Base-by-base conservation (phyloP, 2,888 invertebrate species). In the Pyrgus malvae region DNA sequence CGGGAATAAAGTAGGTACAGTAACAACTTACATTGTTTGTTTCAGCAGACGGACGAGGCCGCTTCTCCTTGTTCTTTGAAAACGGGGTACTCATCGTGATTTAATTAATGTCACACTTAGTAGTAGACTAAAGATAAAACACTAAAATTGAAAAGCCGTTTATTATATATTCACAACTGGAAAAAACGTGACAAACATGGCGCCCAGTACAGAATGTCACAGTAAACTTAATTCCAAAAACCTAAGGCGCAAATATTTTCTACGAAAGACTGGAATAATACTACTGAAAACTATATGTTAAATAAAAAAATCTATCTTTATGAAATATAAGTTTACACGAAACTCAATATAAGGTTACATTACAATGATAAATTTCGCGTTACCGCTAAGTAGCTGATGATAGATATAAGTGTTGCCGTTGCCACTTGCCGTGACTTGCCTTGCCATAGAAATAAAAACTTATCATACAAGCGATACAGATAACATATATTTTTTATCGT, bases 171-270 rank as follows among this genome's bases (percentile, higher is more conserved):
- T 76, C 78, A 77, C 74, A 72, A 80, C 74, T 78, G 68, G 78
- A 73, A 81, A 85, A 88, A 88, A 87, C 87, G 87, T 87, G 87
- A 88, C 87, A 81, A 87, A 86, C 77, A 88, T 88, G 87, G 87
- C 87, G 87, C 83, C 83, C 33, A 42, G 11, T 63, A 50, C 31
- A 14, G 14, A 72, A 74, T 70, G 68, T 77, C 78, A 78, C 80
- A 78, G 67, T 66, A 65, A 59, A 33, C 23, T 9, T 31, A 21
- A 31, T 38, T 23, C 40, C 14, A 21, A 27, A 41, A 49, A 40
- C 12, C 6, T 9, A 35, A 35, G 9, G 16, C 16, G 16, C 16
- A 17, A 35, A 17, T 17, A 35, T 41, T 17, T 25, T 50, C 17
- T 27, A 3, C 8, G 1, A 7, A 40, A 23, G 11, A 21, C 12